Percentiles rank a stretch among this genome's conserved stretches.
phyloP scores from a whole-genome alignment of 2,888 invertebrate genomes.

The Athalia cordata region DNA sequence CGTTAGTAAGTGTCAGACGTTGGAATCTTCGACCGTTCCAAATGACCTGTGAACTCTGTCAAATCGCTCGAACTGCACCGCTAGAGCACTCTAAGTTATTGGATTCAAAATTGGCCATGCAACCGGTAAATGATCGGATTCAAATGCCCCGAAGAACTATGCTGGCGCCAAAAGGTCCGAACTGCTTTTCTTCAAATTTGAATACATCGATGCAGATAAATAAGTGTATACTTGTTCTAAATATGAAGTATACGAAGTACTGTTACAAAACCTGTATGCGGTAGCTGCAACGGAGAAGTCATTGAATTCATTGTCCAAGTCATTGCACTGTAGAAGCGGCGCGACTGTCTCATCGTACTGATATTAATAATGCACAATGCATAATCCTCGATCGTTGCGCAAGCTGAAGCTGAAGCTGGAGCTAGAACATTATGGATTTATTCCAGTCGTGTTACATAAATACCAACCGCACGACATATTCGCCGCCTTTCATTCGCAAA shows the following conservation, averaged over 20 bases:
- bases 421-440: slow-evolving; percentile 43
- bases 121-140: slow-evolving; percentile 28
- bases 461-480: slow-evolving; percentile 41
- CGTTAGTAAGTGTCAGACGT: slow-evolving; percentile 19
- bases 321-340: slow-evolving; percentile 16
- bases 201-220: slow-evolving; percentile 19
- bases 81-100: slow-evolving; percentile 23
- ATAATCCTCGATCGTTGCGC: slow-evolving; percentile 36
- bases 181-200: slow-evolving; percentile 23
- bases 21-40: slow-evolving; percentile 5
- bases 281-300: slow-evolving; percentile 15
- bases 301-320: slow-evolving; percentile 30
- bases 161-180: slow-evolving; percentile 25
- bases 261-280: slow-evolving; percentile 19
- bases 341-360: slow-evolving; percentile 30
- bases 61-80: slow-evolving; percentile 17
- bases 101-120: slow-evolving; percentile 35
- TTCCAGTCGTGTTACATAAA: slow-evolving; percentile 46
- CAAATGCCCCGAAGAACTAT: slow-evolving; percentile 13
- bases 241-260: slow-evolving; percentile 7
- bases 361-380: slow-evolving; percentile 38
- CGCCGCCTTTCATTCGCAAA: slow-evolving; percentile 43
- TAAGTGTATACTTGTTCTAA: not conserved
- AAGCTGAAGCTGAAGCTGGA: slow-evolving; percentile 21
- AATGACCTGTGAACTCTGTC: slow-evolving; percentile 16